A percentile compares a stretch with the other conserved stretches of the same genome.
phyloP scores from a whole-genome alignment of 2,797 vertebrate species.

The Austrolebias charrua region DNA sequence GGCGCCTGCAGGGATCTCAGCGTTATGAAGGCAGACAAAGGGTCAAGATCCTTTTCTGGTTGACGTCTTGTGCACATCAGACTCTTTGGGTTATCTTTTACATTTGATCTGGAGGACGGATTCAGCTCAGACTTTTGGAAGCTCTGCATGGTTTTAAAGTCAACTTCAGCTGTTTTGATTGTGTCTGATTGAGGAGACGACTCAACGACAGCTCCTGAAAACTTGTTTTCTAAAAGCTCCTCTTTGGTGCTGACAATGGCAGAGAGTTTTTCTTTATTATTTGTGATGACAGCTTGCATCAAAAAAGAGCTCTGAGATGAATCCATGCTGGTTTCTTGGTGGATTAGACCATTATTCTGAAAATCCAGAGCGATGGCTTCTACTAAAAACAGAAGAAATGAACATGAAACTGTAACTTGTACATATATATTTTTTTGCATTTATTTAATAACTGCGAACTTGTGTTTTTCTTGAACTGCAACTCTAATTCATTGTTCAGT shows the following conservation, averaged over 20 bases:
- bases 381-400: conserved; percentile 23
- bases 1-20: conserved; percentile 77
- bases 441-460: neutral
- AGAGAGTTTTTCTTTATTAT: neutral
- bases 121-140: neutral
- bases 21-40: conserved; percentile 84
- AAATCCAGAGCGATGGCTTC: conserved; percentile 16
- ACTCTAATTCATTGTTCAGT: no score
- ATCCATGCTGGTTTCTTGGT: conserved; percentile 1
- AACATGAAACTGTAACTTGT: neutral
- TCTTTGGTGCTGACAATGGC: neutral
- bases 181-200: neutral
- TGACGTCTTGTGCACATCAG: conserved; percentile 25
- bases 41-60: conserved; percentile 71
- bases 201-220: neutral
- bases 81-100: conserved; percentile 12
- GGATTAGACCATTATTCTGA: conserved; percentile 5
- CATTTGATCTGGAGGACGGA: conserved; percentile 3
- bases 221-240: neutral
- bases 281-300: neutral
- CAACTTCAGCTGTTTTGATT: neutral
- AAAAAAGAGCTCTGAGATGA: neutral
- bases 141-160: conserved; percentile 1
- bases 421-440: neutral
- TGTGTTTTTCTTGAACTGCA: neutral